phyloP scores from a whole-genome alignment of 2,888 invertebrate species.

The Cyaniris semiargus region DNA sequence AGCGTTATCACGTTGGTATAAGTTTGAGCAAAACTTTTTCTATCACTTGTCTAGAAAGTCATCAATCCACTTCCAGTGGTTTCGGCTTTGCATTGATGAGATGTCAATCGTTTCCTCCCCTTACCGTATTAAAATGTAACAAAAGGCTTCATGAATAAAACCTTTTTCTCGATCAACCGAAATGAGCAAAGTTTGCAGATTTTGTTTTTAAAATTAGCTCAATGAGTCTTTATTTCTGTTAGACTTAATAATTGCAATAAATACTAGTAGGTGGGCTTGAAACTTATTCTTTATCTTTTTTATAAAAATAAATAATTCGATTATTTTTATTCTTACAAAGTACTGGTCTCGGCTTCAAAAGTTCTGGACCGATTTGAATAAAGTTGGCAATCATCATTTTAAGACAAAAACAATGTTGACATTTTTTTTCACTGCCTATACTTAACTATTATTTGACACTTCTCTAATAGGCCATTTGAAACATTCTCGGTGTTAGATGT shows the following conservation, averaged over 20 bases:
- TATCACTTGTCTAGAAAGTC: neutral
- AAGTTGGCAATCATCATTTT: too few species aligned
- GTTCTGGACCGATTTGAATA: too few species aligned
- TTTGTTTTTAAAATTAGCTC: neutral
- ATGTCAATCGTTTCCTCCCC: neutral
- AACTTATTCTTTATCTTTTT: too few species aligned
- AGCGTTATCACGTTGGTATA: neutral
- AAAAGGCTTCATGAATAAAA: neutral
- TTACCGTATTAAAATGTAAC: neutral
- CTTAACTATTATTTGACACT: too few species aligned
- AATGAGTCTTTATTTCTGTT: too few species aligned
- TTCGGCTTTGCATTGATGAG: conserved; percentile 4
- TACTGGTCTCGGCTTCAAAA: too few species aligned
- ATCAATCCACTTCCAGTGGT: neutral
- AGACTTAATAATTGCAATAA: too few species aligned
- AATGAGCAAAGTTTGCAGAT: neutral
- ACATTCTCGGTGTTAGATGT: conserved; percentile 11
- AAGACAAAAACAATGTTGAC: too few species aligned
- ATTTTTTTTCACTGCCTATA: too few species aligned
- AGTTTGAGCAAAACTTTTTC: conserved; percentile 10
- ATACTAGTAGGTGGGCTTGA: too few species aligned
- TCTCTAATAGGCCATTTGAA: neutral
- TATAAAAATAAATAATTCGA: too few species aligned
- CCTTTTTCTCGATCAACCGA: neutral
- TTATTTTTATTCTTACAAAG: too few species aligned